Conservation (phyloP, 1,140 invertebrate genomes). For the Euwallacea similis region DNA sequence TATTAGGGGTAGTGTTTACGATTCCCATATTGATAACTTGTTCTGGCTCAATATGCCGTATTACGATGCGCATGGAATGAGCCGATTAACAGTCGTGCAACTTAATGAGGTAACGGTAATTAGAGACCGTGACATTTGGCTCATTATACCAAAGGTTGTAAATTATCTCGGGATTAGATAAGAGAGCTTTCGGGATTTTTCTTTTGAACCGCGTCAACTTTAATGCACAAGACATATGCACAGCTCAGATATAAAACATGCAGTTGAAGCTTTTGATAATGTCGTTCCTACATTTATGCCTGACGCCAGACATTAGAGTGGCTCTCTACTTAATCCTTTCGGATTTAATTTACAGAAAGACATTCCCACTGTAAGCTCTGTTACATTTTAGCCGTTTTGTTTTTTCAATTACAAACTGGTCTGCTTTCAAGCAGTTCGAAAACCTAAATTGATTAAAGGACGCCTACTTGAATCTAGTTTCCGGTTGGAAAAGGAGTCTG, state of each 20-base stretch:
- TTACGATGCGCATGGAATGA: slow-evolving; percentile 18
- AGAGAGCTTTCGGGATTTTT: not conserved
- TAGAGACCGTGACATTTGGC: slow-evolving; percentile 20
- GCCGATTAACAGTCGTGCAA: slow-evolving; percentile 22
- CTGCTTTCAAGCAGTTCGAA: too few species aligned
- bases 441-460: too few species aligned
- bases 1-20: slow-evolving; percentile 17
- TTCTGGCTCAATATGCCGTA: slow-evolving; percentile 23
- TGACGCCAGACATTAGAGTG: slow-evolving; percentile 26
- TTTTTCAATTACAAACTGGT: slow-evolving; percentile 10
- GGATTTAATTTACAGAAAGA: slow-evolving; percentile 28
- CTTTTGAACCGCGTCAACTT: not conserved
- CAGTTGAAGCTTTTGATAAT: slow-evolving; percentile 18
- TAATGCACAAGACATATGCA: too few species aligned
- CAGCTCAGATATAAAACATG: slow-evolving; percentile 20
- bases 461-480: too few species aligned
- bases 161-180: slow-evolving; percentile 8
- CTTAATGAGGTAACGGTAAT: slow-evolving; percentile 21
- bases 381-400: slow-evolving; percentile 19
- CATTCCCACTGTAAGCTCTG: slow-evolving; percentile 19
- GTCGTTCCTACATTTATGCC: slow-evolving; percentile 19
- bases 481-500: too few species aligned
- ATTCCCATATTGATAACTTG: slow-evolving; percentile 27
- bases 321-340: slow-evolving; percentile 21
- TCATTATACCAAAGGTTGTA: not conserved